Percentiles rank a stretch among this genome's conserved stretches.
Evolutionary conservation across 2,888 invertebrate species (phyloP).

Genomic region (Macaria liturata): DNA sequence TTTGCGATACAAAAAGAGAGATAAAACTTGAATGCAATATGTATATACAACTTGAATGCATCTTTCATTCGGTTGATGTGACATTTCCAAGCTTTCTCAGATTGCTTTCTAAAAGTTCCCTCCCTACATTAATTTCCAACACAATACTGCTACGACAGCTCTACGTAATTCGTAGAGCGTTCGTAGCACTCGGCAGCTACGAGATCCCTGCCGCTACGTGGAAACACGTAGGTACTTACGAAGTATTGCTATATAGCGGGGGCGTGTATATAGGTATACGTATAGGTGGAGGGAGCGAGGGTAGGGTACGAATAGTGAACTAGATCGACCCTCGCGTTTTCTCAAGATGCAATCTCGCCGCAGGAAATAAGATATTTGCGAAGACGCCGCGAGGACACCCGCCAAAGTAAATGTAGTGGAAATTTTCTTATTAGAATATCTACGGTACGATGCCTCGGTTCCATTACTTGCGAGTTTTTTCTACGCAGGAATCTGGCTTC

Average conservation of each 20-base stretch:
- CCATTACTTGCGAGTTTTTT: slow-evolving; percentile 69
- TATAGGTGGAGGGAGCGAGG: slow-evolving; percentile 34
- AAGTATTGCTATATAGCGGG: background rate
- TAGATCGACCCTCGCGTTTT: slow-evolving; percentile 80
- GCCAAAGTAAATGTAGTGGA: slow-evolving; percentile 84
- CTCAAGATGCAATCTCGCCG: slow-evolving; percentile 84
- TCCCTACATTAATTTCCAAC: slow-evolving; percentile 29
- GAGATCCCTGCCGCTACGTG: slow-evolving; percentile 23
- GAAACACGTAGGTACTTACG: slow-evolving; percentile 12
- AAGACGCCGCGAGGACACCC: slow-evolving; percentile 82
- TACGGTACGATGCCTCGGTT: slow-evolving; percentile 79
- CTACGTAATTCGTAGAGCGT: slow-evolving; percentile 41
- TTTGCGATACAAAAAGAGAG: no score
- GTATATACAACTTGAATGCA: no score
- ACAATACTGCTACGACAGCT: slow-evolving; percentile 34
- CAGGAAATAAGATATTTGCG: slow-evolving; percentile 84
- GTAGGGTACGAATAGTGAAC: slow-evolving; percentile 75
- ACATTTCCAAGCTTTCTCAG: no score
- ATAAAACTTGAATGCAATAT: no score
- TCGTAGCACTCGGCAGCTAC: slow-evolving; percentile 38
- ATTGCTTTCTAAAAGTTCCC: slow-evolving; percentile 3
- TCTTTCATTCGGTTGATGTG: no score
- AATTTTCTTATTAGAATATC: slow-evolving; percentile 84
- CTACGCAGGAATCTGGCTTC: slow-evolving; percentile 72
- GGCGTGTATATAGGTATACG: background rate